Conservation (phyloP, 1,140 invertebrate genomes). For the Bombus huntii region DNA sequence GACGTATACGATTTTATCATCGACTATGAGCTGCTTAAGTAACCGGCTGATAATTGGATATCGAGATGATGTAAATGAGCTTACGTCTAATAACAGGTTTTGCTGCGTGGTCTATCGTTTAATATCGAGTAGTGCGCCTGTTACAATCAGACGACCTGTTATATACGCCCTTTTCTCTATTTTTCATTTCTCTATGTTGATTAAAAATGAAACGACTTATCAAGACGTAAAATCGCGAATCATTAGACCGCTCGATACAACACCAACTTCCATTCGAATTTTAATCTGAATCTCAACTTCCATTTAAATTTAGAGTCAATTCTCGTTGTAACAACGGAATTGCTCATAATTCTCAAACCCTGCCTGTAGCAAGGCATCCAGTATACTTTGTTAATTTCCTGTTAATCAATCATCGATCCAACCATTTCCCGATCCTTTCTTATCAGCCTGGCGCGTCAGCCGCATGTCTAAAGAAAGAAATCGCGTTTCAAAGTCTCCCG, state of each 20-base stretch:
- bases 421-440: too few relatives aligned
- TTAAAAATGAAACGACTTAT: neutral
- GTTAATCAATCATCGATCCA: too few relatives aligned
- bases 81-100: slow-evolving; percentile 44
- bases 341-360: too few relatives aligned
- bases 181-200: neutral
- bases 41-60: slow-evolving; percentile 51
- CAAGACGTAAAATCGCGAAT: neutral
- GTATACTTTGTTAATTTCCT: too few relatives aligned
- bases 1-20: slow-evolving; percentile 22
- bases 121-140: neutral
- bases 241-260: neutral
- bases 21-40: neutral
- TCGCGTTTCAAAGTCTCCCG: too few relatives aligned
- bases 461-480: too few relatives aligned
- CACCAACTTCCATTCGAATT: too few relatives aligned
- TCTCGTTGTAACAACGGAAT: too few relatives aligned
- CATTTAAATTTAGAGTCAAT: too few relatives aligned
- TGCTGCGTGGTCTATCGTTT: slow-evolving; percentile 12
- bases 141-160: neutral
- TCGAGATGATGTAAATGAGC: slow-evolving; percentile 51
- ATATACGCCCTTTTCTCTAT: neutral
- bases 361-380: too few relatives aligned
- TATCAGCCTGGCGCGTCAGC: too few relatives aligned
- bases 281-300: too few relatives aligned